Conservation (phyloP, 1,140 invertebrate species). For the Aphelinus certus region DNA sequence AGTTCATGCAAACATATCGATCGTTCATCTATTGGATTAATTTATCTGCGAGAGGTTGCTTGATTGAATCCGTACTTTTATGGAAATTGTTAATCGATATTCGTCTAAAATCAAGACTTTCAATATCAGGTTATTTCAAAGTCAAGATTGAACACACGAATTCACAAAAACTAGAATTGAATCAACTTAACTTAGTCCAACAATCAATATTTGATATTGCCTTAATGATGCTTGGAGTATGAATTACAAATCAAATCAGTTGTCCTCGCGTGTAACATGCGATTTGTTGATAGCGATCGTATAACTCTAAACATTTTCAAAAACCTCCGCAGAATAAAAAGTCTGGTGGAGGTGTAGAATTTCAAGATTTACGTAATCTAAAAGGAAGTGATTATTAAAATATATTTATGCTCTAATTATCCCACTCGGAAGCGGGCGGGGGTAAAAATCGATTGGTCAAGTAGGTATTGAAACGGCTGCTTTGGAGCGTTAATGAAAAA, state of each 20-base stretch:
- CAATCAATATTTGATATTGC: conserved; percentile 1
- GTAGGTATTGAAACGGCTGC: too few relatives aligned
- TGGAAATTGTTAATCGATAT: background rate
- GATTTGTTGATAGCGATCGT: conserved; percentile 1
- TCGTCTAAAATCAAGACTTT: background rate
- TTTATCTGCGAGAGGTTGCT: background rate
- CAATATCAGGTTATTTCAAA: too few relatives aligned
- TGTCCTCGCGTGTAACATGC: conserved; percentile 14
- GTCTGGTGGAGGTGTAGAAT: background rate
- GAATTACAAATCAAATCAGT: background rate
- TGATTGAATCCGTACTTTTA: background rate
- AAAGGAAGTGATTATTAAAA: background rate
- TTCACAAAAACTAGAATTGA: too few relatives aligned
- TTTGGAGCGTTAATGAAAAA: too few relatives aligned
- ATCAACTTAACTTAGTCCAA: background rate
- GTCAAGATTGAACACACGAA: too few relatives aligned
- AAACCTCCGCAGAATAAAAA: background rate
- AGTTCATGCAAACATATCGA: conserved; percentile 29
- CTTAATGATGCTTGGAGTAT: background rate
- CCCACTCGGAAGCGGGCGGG: too few relatives aligned
- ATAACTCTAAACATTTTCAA: background rate
- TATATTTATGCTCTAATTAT: background rate
- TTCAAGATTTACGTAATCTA: background rate
- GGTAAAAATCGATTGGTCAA: too few relatives aligned
- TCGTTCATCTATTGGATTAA: background rate